Evolutionary conservation across 2,113 vertebrate genomes (phyloP).

Genomic region (Typhlomys cinereus): DNA sequence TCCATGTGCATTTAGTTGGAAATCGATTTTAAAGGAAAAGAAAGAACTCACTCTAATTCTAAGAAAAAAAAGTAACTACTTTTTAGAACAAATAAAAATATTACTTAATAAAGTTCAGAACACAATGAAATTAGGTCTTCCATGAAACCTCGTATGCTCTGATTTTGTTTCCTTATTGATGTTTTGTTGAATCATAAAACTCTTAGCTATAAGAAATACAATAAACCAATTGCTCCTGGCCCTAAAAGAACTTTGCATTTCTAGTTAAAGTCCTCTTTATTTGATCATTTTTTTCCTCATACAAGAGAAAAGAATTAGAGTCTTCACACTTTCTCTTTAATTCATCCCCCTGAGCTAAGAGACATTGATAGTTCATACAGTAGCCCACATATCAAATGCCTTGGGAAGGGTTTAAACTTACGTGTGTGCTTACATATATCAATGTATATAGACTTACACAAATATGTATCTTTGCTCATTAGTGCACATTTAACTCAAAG

Average conservation of each 20-base stretch:
- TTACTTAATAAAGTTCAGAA: slow-evolving; percentile 52
- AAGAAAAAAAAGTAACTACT: not conserved
- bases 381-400: not conserved
- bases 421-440: not conserved
- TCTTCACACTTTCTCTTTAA: not conserved
- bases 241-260: not conserved
- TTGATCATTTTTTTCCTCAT: not conserved
- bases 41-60: slow-evolving; percentile 4
- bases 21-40: slow-evolving; percentile 21
- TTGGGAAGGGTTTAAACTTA: not conserved
- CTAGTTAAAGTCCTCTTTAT: not conserved
- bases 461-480: not conserved
- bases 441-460: not conserved
- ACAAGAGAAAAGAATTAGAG: not conserved
- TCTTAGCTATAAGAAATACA: slow-evolving; percentile 27
- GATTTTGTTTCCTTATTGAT: slow-evolving; percentile 48
- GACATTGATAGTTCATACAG: not conserved
- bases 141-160: not conserved
- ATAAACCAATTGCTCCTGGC: not conserved
- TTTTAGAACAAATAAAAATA: slow-evolving; percentile 48
- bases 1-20: slow-evolving; percentile 18
- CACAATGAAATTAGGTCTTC: slow-evolving; percentile 43
- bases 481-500: not conserved
- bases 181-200: slow-evolving; percentile 22
- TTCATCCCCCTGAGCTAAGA: not conserved